Conservation (phyloP, 2,888 invertebrate genomes). For the Tyria jacobaeae region DNA sequence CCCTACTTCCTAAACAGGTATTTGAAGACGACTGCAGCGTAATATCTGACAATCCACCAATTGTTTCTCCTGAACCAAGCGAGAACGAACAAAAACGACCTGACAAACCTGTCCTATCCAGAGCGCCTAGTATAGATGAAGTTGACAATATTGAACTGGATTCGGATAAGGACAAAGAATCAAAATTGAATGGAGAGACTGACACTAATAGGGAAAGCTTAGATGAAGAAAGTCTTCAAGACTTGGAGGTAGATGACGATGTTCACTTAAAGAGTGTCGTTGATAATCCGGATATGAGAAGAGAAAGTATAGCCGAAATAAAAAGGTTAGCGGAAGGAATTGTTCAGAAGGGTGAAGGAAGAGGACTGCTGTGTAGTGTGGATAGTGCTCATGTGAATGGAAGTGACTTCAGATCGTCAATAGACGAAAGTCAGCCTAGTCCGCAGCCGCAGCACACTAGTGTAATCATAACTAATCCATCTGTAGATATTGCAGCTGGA, state of each 20-base stretch:
- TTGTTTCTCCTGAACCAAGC: conserved; percentile 82
- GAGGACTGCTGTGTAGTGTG: conserved; percentile 77
- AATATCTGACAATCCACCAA: conserved; percentile 84
- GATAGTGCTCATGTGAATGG: conserved; percentile 79
- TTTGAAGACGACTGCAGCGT: conserved; percentile 87
- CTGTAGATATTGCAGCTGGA: conserved; percentile 87
- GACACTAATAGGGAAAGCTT: conserved; percentile 77
- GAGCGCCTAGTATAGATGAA: conserved; percentile 83
- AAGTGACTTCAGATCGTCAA: conserved; percentile 68
- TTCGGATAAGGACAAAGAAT: conserved; percentile 69
- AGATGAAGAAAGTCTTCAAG: conserved; percentile 83
- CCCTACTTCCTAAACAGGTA: conserved; percentile 62
- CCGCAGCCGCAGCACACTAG: conserved; percentile 84
- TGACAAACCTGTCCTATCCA: conserved; percentile 75
- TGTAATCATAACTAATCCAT: conserved; percentile 91
- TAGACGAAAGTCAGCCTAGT: conserved; percentile 67
- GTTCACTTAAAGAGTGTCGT: conserved; percentile 77
- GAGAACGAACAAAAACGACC: conserved; percentile 75
- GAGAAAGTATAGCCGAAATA: conserved; percentile 82
- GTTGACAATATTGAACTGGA: conserved; percentile 80
- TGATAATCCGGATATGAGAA: conserved; percentile 79
- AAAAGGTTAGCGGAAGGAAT: conserved; percentile 81
- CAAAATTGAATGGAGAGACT: conserved; percentile 84
- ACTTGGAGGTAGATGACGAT: conserved; percentile 79
- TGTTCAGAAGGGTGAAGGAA: conserved; percentile 82